Base-by-base conservation (phyloP, 2,888 invertebrate genomes). In the Papilio protenor region DNA sequence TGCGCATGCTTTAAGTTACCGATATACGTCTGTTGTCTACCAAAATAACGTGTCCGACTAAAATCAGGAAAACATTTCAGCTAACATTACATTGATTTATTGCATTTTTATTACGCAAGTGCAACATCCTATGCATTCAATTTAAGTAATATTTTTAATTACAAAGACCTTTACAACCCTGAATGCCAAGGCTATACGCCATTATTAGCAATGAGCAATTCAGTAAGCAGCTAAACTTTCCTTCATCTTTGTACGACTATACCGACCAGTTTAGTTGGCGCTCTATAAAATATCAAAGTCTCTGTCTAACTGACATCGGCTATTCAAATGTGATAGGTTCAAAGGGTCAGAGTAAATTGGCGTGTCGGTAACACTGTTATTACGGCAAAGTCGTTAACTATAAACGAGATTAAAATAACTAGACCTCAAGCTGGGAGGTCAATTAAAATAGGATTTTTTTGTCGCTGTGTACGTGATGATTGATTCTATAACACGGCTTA, bases 361-460 rank as follows among this genome's bases (percentile, higher is more conserved):
- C 71, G 16, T 71, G 69, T 27, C 66, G 61, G 76, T 49, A 77
- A 77, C 81, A 79, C 81, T 84, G 82, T 87, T 84, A 89, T 89
- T 88, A 90, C 82, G 85, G 78, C 82, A 83, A 80, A 83, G 84
- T 86, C 81, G 86, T 88, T 87, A 86, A 82, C 84, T 84, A 85
- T 85, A 86, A 89, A 88, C 85, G 84, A 87, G 87, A 83, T 87
- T 87, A 85, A 87, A 87, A 90, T 87, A 85, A 87, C 84, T 75
- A 79, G 89, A 91, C 87, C 88, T 84, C 91, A 91, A 86, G 88
- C 87, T 88, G 88, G 76, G 82, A 81, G 86, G 82, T 85, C 87
- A 86, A 90, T 91, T 89, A 89, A 87, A 88, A 87, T 86, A 84
- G 77, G 84, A 82, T 85, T 90, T 91, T 91, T 90, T 77, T 86